Conservation (phyloP, 2,797 vertebrate species). For the Zalophus californianus region DNA sequence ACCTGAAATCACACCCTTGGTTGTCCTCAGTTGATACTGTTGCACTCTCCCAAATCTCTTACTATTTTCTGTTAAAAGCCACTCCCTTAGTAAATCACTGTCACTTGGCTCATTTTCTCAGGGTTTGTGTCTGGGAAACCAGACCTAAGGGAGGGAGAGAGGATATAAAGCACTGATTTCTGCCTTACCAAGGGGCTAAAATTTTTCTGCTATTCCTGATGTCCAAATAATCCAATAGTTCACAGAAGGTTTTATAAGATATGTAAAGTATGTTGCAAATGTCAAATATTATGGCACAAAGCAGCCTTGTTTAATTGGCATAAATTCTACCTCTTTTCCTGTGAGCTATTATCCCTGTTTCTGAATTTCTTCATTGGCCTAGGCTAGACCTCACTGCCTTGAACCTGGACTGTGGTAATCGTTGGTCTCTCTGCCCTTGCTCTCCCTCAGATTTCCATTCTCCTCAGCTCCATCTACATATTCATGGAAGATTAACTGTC, state of each 20-base stretch:
- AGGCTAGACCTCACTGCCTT: neutral
- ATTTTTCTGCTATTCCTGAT: neutral
- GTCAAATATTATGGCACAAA: neutral
- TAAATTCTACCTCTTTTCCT: neutral
- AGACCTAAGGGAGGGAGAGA: neutral
- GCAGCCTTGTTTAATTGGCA: neutral
- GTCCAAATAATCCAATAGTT: neutral
- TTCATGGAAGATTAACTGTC: neutral
- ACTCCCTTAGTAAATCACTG: neutral
- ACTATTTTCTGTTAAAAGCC: neutral
- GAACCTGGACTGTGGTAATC: neutral
- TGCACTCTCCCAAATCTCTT: neutral
- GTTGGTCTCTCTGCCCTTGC: neutral
- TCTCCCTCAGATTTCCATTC: neutral
- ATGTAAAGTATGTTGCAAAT: neutral
- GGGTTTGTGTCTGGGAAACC: neutral
- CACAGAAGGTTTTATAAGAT: neutral
- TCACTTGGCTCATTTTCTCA: neutral
- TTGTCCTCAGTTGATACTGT: neutral
- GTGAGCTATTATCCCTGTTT: neutral
- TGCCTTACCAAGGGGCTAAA: neutral
- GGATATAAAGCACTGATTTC: neutral
- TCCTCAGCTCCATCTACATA: neutral
- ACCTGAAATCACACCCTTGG: neutral
- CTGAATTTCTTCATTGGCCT: neutral